Base-by-base conservation (phyloP, 2,113 vertebrate genomes). In the Callorhinus ursinus region DNA sequence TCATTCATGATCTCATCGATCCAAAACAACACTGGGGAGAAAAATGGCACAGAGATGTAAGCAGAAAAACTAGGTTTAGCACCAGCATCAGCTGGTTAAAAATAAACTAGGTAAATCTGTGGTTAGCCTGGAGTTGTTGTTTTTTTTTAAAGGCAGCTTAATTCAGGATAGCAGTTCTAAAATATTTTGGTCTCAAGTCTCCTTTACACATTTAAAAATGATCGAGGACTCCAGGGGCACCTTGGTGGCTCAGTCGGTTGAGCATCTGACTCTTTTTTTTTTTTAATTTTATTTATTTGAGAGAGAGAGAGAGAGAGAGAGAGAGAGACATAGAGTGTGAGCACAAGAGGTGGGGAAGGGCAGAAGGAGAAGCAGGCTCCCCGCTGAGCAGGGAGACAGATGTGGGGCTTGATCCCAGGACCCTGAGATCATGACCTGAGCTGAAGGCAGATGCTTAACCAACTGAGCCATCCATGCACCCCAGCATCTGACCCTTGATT, bases 171-270 rank as follows among this genome's bases (percentile, higher is more conserved):
- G 53, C 10, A 57, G 18, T 59, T 71, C 7, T 28, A 42, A 81
- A 57, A n/a, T 13, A 19, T 79, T 95, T 95, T 15, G 24, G 42
- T 76, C 26, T 95, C 18, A 71, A 57, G 57, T 81, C 26, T 74
- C 42, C 11, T 84, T 83, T n/a, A 94, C 39, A 63, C 33, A n/a
- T 76, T 87, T 49, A 84, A 95, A 96, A 76, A 59, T 85, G 42
- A 59, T 6, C 59, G 10, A 96, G 33, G 24, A 39, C 6, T 51
- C 49, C 4, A 65, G 33, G 67, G 19, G 67, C 7, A 0, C 16
- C n/a, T n/a, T 3, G 67, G 33, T 69, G 67, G 33, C 67, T 69
- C 33, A 18, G 65, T 67, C 65, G 14, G 67, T 69, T 69, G 65
- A 69, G 65, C 65, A 69, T 69, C 65, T 69, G 65, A n/a, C 7